phyloP scores from a whole-genome alignment of 2,888 invertebrate genomes.

The Caradrina kadenii region DNA sequence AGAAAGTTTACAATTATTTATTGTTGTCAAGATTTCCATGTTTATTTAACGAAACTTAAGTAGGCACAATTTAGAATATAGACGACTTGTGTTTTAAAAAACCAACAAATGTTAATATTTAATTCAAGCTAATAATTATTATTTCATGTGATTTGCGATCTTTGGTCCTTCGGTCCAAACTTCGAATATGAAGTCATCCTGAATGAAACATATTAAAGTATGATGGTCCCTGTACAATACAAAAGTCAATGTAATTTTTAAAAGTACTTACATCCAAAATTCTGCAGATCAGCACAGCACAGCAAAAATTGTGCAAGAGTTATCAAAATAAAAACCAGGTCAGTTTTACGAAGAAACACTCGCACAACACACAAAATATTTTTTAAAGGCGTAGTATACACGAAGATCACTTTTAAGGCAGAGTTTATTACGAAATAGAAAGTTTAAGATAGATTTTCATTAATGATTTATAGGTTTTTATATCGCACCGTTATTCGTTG shows the following conservation, averaged over 20 bases:
- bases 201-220: slow-evolving; percentile 13
- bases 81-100: not conserved
- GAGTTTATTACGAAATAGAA: slow-evolving; percentile 68
- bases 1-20: not conserved
- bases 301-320: slow-evolving; percentile 80
- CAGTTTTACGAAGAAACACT: slow-evolving; percentile 70
- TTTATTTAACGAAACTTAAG: not conserved
- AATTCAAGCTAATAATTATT: not conserved
- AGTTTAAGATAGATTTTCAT: slow-evolving; percentile 74
- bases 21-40: not conserved
- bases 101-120: not conserved
- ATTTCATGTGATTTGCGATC: not conserved
- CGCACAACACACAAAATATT: slow-evolving; percentile 62
- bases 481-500: slow-evolving; percentile 68
- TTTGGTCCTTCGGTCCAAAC: slow-evolving; percentile 23
- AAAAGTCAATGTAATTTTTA: slow-evolving; percentile 30
- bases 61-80: no score
- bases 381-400: slow-evolving; percentile 61
- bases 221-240: not conserved
- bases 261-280: slow-evolving; percentile 69
- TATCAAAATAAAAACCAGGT: slow-evolving; percentile 85
- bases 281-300: slow-evolving; percentile 61
- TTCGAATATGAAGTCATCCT: not conserved
- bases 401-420: slow-evolving; percentile 68
- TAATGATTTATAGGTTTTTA: slow-evolving; percentile 75